phyloP scores from a whole-genome alignment of 2,888 invertebrate genomes.

The Xylophagus ater region DNA sequence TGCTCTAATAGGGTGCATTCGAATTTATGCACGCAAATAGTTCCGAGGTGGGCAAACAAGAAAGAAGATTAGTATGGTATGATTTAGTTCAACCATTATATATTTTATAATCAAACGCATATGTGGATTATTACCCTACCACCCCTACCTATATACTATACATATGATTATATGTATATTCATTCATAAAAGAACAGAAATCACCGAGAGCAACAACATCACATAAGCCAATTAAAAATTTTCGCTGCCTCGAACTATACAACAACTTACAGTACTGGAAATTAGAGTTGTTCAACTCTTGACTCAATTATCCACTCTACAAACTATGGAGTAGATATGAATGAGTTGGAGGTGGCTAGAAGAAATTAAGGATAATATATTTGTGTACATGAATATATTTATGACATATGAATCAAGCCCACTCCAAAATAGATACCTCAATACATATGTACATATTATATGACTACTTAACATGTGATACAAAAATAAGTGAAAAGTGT shows the following conservation, averaged over 20 bases:
- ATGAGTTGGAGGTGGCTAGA: too few relatives aligned
- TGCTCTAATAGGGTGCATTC: slow-evolving; percentile 13
- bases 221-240: slow-evolving; percentile 19
- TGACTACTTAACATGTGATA: too few relatives aligned
- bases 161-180: slow-evolving; percentile 2
- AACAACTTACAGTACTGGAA: slow-evolving; percentile 16
- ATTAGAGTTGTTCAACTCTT: slow-evolving; percentile 20
- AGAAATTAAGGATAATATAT: too few relatives aligned
- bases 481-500: too few relatives aligned
- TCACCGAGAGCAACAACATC: slow-evolving; percentile 11
- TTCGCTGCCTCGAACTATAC: slow-evolving; percentile 18
- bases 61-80: background rate
- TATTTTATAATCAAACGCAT: too few relatives aligned
- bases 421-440: too few relatives aligned
- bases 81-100: too few relatives aligned
- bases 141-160: slow-evolving; percentile 7
- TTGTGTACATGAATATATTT: too few relatives aligned
- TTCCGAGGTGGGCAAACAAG: background rate
- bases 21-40: slow-evolving; percentile 9
- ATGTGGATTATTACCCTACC: slow-evolving; percentile 7
- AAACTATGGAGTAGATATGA: slow-evolving; percentile 1
- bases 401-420: too few relatives aligned
- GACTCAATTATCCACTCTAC: slow-evolving; percentile 18
- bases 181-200: slow-evolving; percentile 10
- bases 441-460: too few relatives aligned